Base-by-base conservation (phyloP, 2,888 invertebrate genomes). In the Lordiphosa fenestrarum region DNA sequence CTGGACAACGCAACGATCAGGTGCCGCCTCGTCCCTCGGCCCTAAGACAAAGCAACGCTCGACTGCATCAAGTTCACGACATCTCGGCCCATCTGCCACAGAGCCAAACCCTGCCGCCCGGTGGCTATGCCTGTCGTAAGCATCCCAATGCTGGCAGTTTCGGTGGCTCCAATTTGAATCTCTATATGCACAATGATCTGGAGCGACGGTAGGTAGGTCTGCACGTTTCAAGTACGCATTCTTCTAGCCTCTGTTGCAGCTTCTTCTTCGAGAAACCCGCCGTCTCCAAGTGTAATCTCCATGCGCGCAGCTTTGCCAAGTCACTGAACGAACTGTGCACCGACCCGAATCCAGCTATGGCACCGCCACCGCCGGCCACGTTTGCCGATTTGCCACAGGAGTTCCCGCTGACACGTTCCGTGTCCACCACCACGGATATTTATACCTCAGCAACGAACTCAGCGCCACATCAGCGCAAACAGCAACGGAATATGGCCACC, bases 351-450 rank as follows among this genome's bases (percentile, higher is more conserved):
- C 48, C 78, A 3, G 49, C 67, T 2, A 38, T 66, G 30, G 42
- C 71, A 30, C 66, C 69, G 6, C 69, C 71, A 6, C 66, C 72
- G 4, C 69, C 76, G 3, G 69, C 73, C 59, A 48, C 59, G 41
- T 85, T 80, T 39, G 81, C 76, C 30, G 86, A 88, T 52, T 55
- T 86, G 56, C 86, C 86, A 2, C 84, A 86, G 39, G 88, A 87
- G 64, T 88, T 85, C 65, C 89, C 89, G 4, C 67, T 89, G 39
- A 90, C 89, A 12, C 87, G 89, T 13, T 89, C 89, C 62, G 87
- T 89, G 13, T 90, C 89, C 41, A 89, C 89, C 19, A 84, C 89
- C 37, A 90, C 90, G 5, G 90, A 89, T 35, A 87, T 89, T 49
- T 89, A 76, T 49, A 71, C 81, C 19, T 2, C 52, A 0, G 37